Conservation (phyloP, 2,113 vertebrate genomes). For the Halichoerus grypus region DNA sequence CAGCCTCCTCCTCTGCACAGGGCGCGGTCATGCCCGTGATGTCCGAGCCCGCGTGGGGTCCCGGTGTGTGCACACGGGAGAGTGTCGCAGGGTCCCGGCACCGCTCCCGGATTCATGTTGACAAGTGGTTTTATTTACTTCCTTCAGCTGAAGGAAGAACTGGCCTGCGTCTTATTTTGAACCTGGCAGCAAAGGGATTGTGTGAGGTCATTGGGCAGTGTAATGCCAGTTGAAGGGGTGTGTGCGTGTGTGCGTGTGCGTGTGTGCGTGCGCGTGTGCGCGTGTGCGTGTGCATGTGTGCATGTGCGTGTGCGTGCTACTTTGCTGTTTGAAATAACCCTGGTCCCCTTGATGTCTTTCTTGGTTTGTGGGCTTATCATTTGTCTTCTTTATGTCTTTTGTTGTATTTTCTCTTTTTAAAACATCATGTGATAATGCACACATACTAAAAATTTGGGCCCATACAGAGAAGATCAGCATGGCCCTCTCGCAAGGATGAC, state of each 20-base stretch:
- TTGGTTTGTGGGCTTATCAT: background rate
- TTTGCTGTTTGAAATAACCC: background rate
- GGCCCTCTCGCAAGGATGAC: background rate
- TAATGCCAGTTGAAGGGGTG: background rate
- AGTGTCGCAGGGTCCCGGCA: background rate
- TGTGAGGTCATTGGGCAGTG: background rate
- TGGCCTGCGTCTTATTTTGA: background rate
- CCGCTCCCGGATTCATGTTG: background rate
- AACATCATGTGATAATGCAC: background rate
- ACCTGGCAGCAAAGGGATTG: background rate
- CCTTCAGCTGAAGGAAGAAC: background rate
- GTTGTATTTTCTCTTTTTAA: background rate
- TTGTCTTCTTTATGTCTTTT: background rate
- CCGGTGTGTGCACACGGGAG: fast-evolving
- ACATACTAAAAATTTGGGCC: background rate
- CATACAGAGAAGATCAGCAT: background rate
- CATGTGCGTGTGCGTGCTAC: no score
- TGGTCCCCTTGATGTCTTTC: background rate
- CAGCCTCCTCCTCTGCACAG: fast-evolving
- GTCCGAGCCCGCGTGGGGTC: fast-evolving
- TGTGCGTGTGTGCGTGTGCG: background rate
- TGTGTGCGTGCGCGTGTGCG: no score
- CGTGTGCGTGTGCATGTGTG: background rate
- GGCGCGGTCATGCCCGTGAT: fast-evolving
- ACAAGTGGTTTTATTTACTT: constrained; percentile 16